Conservation (phyloP, 2,113 vertebrate genomes). For the Leptodactylus fuscus region DNA sequence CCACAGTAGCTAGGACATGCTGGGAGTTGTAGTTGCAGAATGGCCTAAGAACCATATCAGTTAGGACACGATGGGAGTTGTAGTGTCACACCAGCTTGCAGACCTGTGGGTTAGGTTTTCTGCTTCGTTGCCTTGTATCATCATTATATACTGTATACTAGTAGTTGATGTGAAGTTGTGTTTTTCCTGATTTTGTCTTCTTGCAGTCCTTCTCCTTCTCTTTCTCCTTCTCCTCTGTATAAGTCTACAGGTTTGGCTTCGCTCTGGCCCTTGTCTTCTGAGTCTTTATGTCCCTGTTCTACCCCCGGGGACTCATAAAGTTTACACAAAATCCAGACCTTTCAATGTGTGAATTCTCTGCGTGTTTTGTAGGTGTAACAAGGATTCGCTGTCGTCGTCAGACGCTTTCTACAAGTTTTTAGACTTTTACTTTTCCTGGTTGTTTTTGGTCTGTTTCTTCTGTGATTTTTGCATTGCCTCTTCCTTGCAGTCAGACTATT, state of each 20-base stretch:
- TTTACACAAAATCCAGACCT: conserved; percentile 13
- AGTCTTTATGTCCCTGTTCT: not conserved
- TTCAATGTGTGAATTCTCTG: not conserved
- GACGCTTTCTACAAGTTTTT: not conserved
- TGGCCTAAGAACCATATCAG: not conserved
- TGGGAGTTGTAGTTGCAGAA: not conserved
- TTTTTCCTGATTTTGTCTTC: too few relatives aligned
- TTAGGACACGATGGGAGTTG: not conserved
- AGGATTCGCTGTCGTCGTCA: too few relatives aligned
- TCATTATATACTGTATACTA: too few relatives aligned
- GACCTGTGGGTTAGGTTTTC: not conserved
- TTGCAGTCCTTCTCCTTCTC: too few relatives aligned
- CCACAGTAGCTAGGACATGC: not conserved
- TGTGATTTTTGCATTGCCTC: too few relatives aligned
- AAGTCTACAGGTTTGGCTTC: too few relatives aligned
- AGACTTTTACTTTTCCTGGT: not conserved
- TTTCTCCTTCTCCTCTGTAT: too few relatives aligned
- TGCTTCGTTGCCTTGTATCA: too few relatives aligned
- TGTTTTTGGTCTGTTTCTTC: not conserved
- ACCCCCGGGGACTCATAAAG: not conserved
- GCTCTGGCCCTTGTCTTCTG: not conserved
- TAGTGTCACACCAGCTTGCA: not conserved
- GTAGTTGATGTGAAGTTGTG: too few relatives aligned
- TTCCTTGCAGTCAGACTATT: too few relatives aligned
- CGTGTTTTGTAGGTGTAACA: not conserved